A percentile compares a stretch with the other conserved stretches of the same genome.
These are phyloP conservation scores for Gastrophysa polygoni DNA, from an alignment of 2,888 invertebrate species.

Conservation along the genomic window DNA sequence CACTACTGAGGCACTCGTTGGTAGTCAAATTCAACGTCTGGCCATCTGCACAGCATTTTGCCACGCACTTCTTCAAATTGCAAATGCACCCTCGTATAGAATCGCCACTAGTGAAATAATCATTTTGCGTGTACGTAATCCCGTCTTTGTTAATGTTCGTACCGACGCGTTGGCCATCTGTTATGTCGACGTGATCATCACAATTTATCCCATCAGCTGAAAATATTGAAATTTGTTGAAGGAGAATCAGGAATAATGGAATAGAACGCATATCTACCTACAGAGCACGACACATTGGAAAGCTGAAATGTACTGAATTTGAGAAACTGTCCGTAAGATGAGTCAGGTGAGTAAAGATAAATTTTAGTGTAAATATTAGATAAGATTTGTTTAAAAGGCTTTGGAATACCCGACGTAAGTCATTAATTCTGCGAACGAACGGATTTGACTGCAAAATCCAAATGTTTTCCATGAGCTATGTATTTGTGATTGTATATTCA, in stretches of 20 bases:
- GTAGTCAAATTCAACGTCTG: constrained; percentile 32
- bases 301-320: background rate
- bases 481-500: background rate
- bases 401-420: background rate
- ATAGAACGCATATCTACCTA: background rate
- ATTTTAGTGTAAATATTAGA: constrained; percentile 1
- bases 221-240: background rate
- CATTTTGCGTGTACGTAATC: constrained; percentile 28
- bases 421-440: background rate
- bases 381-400: constrained; percentile 3
- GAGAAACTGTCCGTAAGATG: background rate
- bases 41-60: constrained; percentile 37
- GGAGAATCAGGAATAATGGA: constrained; percentile 8
- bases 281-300: background rate
- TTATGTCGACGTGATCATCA: constrained; percentile 34
- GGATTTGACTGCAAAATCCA: background rate
- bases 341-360: background rate
- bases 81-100: constrained; percentile 34
- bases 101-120: constrained; percentile 28
- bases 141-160: constrained; percentile 35
- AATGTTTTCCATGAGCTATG: background rate
- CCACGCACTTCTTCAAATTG: constrained; percentile 29
- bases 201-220: constrained; percentile 19
- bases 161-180: constrained; percentile 32
- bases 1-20: constrained; percentile 26